Evolutionary conservation across 2,888 invertebrate species (phyloP).

Genomic region (Eulithis testata): DNA sequence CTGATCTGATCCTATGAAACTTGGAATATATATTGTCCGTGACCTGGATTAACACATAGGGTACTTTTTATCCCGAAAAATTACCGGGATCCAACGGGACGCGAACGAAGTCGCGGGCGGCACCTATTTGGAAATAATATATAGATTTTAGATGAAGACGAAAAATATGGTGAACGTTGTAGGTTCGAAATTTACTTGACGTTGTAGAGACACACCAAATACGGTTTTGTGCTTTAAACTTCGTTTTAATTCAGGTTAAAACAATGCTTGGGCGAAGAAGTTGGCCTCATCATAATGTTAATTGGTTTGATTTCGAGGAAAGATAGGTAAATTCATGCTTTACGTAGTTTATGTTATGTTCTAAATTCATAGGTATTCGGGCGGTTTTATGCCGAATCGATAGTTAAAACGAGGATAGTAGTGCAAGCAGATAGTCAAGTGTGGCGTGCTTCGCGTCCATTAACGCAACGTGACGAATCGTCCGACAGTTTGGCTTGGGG

Average conservation of each 20-base stretch:
- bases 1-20: too few relatives aligned
- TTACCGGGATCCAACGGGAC: too few relatives aligned
- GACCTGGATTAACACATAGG: too few relatives aligned
- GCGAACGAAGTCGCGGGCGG: too few relatives aligned
- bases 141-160: too few relatives aligned
- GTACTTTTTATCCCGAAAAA: too few relatives aligned
- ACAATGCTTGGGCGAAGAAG: slow-evolving; percentile 1
- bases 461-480: slow-evolving; percentile 84
- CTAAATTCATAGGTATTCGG: slow-evolving; percentile 28
- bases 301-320: slow-evolving; percentile 9
- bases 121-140: too few relatives aligned
- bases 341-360: slow-evolving; percentile 28
- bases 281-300: slow-evolving; percentile 15
- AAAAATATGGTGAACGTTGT: too few relatives aligned
- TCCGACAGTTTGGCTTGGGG: slow-evolving; percentile 59
- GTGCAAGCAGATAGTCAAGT: slow-evolving; percentile 75
- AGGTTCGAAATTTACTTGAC: too few relatives aligned
- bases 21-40: too few relatives aligned
- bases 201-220: not conserved
- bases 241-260: not conserved
- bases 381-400: slow-evolving; percentile 56
- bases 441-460: slow-evolving; percentile 78
- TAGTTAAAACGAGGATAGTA: slow-evolving; percentile 60
- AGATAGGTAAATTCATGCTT: slow-evolving; percentile 20
- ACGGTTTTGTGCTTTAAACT: not conserved